A percentile compares a stretch with the other conserved stretches of the same genome.
Evolutionary conservation across 1,140 invertebrate genomes (phyloP).

Genomic region (Limonius californicus): DNA sequence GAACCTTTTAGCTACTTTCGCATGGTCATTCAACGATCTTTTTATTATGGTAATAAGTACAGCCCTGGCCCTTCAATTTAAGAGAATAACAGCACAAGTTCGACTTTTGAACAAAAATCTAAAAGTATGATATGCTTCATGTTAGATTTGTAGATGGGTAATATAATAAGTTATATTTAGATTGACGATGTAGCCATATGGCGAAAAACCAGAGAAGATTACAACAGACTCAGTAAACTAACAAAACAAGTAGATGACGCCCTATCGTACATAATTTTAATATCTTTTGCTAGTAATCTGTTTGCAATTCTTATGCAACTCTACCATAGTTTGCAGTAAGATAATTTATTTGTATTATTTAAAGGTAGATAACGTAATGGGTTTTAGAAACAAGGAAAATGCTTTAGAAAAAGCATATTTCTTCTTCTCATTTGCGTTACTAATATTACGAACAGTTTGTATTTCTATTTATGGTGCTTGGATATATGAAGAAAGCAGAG

Average conservation of each 20-base stretch:
- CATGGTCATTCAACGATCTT: too few relatives aligned
- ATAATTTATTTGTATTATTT: background rate
- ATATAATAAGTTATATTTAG: too few relatives aligned
- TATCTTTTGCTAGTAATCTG: constrained; percentile 20
- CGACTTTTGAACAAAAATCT: too few relatives aligned
- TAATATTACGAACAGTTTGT: constrained; percentile 52
- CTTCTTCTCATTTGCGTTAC: constrained; percentile 56
- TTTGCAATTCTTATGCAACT: constrained; percentile 19
- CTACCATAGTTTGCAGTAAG: constrained; percentile 18
- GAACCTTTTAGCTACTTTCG: too few relatives aligned
- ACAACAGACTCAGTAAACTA: constrained; percentile 18
- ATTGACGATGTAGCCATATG: constrained; percentile 12
- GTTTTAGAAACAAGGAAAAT: constrained; percentile 13
- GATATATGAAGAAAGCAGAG: constrained; percentile 52
- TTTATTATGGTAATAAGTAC: too few relatives aligned
- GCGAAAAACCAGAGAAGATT: constrained; percentile 18
- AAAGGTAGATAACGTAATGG: too few relatives aligned
- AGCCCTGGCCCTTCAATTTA: too few relatives aligned
- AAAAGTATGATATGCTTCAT: too few relatives aligned
- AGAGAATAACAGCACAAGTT: too few relatives aligned
- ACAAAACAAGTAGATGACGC: constrained; percentile 17
- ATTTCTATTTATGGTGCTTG: constrained; percentile 55
- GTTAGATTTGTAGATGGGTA: too few relatives aligned
- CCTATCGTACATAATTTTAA: too few relatives aligned
- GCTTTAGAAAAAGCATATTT: constrained; percentile 49